Evolutionary conservation across 2,888 invertebrate species (phyloP).

Genomic region (Sesamia inferens): DNA sequence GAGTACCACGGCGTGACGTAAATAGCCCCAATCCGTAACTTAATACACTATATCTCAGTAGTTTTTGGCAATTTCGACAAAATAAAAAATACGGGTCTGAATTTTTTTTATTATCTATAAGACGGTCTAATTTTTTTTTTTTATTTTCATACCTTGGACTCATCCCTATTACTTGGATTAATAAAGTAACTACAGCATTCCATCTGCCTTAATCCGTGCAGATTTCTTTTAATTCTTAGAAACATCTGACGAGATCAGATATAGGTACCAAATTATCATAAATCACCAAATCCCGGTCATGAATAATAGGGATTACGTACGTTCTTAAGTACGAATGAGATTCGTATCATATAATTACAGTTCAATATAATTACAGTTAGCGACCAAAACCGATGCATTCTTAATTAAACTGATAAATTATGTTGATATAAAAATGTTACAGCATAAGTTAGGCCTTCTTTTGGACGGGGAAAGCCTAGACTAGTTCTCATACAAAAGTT

Average conservation of each 20-base stretch:
- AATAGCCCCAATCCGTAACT: no score
- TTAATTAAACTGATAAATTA: conserved; percentile 37
- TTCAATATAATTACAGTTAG: conserved; percentile 37
- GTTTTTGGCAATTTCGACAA: no score
- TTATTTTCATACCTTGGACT: no score
- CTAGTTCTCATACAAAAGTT: not conserved
- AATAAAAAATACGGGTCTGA: no score
- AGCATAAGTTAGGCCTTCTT: not conserved
- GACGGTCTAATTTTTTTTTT: no score
- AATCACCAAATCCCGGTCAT: conserved; percentile 23
- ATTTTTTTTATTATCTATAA: no score
- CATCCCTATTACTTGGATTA: not conserved
- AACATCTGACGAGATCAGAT: conserved; percentile 23
- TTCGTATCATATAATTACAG: conserved; percentile 45
- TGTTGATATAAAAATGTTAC: conserved; percentile 9
- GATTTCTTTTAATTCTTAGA: conserved; percentile 8
- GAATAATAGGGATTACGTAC: conserved; percentile 6
- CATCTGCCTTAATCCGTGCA: not conserved
- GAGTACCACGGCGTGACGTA: no score
- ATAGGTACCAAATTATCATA: conserved; percentile 16
- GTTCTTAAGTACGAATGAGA: conserved; percentile 30
- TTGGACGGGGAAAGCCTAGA: no score
- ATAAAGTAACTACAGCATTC: not conserved
- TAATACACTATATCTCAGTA: no score
- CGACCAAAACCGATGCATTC: conserved; percentile 28